phyloP scores from a whole-genome alignment of 2,797 vertebrate species.

The Betta splendens region DNA sequence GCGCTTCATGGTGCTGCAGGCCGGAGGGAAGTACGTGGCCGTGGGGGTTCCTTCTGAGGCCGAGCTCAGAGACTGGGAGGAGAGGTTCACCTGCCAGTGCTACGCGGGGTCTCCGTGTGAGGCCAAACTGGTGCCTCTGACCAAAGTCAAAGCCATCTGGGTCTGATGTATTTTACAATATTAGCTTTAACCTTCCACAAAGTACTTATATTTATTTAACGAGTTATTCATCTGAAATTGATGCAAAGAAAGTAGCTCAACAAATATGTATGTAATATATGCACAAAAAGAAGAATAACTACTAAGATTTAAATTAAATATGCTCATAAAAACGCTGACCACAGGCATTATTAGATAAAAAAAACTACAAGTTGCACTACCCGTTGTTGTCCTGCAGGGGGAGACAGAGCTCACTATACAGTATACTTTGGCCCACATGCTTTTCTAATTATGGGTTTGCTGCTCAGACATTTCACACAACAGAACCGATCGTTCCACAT shows the following conservation, averaged over 20 bases:
- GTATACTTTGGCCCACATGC: neutral
- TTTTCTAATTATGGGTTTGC: neutral
- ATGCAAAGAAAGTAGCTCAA: neutral
- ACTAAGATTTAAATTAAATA: too few relatives aligned
- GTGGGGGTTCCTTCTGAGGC: constrained; percentile 72
- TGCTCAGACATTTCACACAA: neutral
- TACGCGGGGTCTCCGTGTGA: constrained; percentile 63
- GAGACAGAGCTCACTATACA: constrained; percentile 15
- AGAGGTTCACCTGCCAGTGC: constrained; percentile 85
- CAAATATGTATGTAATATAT: constrained; percentile 19
- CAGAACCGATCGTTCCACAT: too few relatives aligned
- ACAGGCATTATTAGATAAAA: too few relatives aligned
- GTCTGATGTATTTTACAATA: constrained; percentile 32
- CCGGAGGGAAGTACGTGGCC: constrained; percentile 67
- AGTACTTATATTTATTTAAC: too few relatives aligned
- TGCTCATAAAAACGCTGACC: too few relatives aligned
- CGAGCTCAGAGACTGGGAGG: constrained; percentile 74
- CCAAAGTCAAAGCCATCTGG: constrained; percentile 30
- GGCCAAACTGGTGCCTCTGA: constrained; percentile 5
- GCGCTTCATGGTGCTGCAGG: constrained; percentile 74
- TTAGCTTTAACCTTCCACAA: neutral
- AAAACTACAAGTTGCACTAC: constrained; percentile 9
- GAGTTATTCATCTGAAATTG: too few relatives aligned
- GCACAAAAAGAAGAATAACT: too few relatives aligned
- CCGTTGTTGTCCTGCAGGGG: constrained; percentile 25